Base-by-base conservation (phyloP, 1,140 invertebrate genomes). In the Pogonomyrmex californicus region DNA sequence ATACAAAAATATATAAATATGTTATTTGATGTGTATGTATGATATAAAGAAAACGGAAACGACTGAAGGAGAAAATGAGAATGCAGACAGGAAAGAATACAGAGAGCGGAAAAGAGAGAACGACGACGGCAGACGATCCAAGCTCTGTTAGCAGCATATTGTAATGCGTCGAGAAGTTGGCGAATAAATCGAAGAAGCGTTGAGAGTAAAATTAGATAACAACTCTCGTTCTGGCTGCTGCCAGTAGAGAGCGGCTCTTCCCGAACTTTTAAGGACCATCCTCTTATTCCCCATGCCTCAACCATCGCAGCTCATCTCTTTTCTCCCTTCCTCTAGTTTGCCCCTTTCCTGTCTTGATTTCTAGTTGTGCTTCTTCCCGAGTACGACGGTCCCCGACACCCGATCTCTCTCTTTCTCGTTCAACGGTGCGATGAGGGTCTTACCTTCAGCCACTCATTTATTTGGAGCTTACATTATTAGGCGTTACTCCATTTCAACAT, bases 151-250 rank as follows among this genome's bases (percentile, higher is more conserved):
- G 94, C 89, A 94, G 94, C 95, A 95, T 95, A 95, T 95, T 95
- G 95, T 95, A 95, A 95, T 94, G 94, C 93, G 93, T 92, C 93
- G 92, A 94, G 91, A 95, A 95, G 95, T 95, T 95, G 91, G 94
- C 92, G 94, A 94, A 95, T 95, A 95, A 95, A 95, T 95, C 95
- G 95, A 95, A 95, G 94, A 95, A 95, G 94, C 94, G 94, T 95
- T 95, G 94, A 95, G 94, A 95, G 95, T 95, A 95, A 95, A 95
- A 95, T 95, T 95, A 95, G 95, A 95, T 95, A 95, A 95, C 94
- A 95, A 95, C 94, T 95, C 93, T 92, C 91, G 90, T 88, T 89
- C 81, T 93, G 90, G 90, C 90, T 92, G 90, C 89, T 87, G 90
- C 91, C 87, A 65, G 87, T 88, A 93, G 92, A 92, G 89, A 92